Evolutionary conservation across 1,140 invertebrate genomes (phyloP).

Genomic region (Eubasilissa regina): DNA sequence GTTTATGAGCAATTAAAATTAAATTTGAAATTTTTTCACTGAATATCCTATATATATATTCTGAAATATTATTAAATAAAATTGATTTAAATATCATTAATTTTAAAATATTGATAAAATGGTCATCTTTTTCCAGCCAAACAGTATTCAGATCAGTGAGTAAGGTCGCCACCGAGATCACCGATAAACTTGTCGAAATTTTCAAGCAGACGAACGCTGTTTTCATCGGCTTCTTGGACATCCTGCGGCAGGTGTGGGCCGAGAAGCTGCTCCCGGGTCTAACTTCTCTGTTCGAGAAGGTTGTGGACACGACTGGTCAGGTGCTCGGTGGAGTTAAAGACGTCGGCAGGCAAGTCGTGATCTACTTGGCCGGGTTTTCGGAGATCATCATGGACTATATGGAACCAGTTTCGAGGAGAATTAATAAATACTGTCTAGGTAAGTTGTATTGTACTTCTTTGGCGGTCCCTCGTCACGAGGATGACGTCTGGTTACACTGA

Average conservation of each 20-base stretch:
- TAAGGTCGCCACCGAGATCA: not conserved
- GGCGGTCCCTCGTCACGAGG: too few relatives aligned
- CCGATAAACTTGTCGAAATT: not conserved
- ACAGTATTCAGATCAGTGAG: not conserved
- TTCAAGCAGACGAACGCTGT: not conserved
- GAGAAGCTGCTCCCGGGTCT: slow-evolving; percentile 73
- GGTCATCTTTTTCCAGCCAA: not conserved
- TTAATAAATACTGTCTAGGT: slow-evolving; percentile 73
- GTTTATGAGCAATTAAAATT: too few relatives aligned
- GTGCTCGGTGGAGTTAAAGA: slow-evolving; percentile 71
- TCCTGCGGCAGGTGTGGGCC: slow-evolving; percentile 66
- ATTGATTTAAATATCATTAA: too few relatives aligned
- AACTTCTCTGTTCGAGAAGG: slow-evolving; percentile 72
- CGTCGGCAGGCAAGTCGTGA: slow-evolving; percentile 70
- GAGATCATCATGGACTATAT: slow-evolving; percentile 77
- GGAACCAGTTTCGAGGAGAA: slow-evolving; percentile 74
- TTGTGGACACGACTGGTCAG: slow-evolving; percentile 65
- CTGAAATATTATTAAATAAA: too few relatives aligned
- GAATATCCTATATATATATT: too few relatives aligned
- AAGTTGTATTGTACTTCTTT: too few relatives aligned
- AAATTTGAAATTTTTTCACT: too few relatives aligned
- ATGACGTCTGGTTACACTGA: too few relatives aligned
- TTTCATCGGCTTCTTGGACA: slow-evolving; percentile 67
- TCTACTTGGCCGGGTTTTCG: slow-evolving; percentile 71
- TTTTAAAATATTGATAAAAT: too few relatives aligned